Conservation (phyloP, 2,888 invertebrate genomes). For the Hyposoter didymator region DNA sequence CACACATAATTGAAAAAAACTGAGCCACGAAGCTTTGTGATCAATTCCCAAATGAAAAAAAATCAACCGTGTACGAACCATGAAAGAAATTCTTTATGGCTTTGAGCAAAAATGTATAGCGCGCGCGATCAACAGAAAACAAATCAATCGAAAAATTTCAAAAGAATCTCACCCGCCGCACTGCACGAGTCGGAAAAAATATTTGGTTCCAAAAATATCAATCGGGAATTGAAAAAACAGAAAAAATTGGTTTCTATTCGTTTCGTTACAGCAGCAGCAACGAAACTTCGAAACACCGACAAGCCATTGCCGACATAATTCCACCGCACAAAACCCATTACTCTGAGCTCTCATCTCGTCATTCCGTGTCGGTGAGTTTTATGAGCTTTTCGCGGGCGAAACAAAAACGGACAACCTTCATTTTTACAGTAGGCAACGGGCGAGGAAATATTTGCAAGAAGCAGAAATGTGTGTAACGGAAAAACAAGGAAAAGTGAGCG, state of each 20-base stretch:
- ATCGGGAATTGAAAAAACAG: neutral
- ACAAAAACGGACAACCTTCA: conserved; percentile 5
- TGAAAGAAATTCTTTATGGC: neutral
- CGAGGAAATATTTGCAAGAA: neutral
- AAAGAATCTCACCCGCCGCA: neutral
- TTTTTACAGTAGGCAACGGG: neutral
- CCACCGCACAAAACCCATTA: neutral
- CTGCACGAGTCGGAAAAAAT: neutral
- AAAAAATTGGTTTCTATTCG: neutral
- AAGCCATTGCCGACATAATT: neutral
- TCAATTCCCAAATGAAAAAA: neutral
- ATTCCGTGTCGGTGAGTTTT: conserved; percentile 9
- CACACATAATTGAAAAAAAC: conserved; percentile 14
- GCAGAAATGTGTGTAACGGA: neutral
- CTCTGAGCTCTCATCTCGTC: conserved; percentile 7
- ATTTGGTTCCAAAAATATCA: neutral
- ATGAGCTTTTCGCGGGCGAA: neutral
- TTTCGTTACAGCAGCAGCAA: neutral
- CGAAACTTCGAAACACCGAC: neutral
- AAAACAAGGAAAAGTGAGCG: neutral
- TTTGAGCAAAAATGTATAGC: neutral
- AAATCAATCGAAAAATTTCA: neutral
- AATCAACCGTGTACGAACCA: neutral
- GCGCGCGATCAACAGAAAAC: neutral
- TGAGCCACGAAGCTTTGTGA: conserved; percentile 1